Conservation (phyloP, 2,797 vertebrate species). For the Lacerta viridis region DNA sequence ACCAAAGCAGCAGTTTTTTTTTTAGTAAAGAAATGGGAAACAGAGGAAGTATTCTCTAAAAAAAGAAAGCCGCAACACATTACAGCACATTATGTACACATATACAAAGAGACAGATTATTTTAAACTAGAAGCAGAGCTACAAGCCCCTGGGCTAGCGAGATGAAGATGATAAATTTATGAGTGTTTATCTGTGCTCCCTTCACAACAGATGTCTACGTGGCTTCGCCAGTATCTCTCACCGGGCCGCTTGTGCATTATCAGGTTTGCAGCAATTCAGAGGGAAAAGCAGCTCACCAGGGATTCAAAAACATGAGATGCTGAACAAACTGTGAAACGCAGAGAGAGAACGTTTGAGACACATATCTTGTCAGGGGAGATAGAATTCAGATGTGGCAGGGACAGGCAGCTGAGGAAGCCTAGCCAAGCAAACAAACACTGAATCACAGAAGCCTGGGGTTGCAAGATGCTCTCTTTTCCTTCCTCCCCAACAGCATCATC, state of each 20-base stretch:
- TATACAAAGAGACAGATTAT: background rate
- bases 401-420: background rate
- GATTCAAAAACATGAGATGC: accelerated
- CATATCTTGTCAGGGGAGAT: accelerated
- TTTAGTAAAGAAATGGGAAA: background rate
- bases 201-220: background rate
- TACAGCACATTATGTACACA: background rate
- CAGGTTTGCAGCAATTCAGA: background rate
- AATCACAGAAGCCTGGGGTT: background rate
- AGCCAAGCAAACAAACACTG: background rate
- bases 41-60: background rate
- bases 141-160: background rate
- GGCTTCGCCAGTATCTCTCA: background rate
- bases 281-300: background rate
- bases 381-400: accelerated
- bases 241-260: background rate
- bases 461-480: background rate
- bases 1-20: conserved; percentile 2
- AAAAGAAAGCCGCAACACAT: background rate
- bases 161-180: conserved; percentile 16
- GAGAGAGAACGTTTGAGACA: accelerated
- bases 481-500: background rate
- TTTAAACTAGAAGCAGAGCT: background rate
- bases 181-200: background rate
- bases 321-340: accelerated